These are phyloP conservation scores for Microchrysa polita DNA, from an alignment of 2,888 invertebrate genomes.

Conservation along the genomic window DNA sequence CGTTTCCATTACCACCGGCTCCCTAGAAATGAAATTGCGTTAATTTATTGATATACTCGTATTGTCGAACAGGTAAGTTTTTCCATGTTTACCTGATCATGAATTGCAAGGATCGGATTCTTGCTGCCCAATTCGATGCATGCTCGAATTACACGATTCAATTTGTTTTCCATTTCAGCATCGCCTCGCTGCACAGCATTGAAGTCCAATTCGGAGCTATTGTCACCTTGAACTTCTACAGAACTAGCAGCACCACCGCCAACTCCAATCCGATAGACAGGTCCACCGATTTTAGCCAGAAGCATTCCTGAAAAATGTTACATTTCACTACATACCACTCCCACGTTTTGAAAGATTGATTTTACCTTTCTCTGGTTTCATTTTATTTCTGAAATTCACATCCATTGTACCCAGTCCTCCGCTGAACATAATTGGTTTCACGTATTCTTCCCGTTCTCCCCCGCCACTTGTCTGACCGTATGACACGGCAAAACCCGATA, in stretches of 20 bases:
- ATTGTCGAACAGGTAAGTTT: not conserved
- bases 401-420: slow-evolving; percentile 95
- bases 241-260: slow-evolving; percentile 99
- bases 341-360: slow-evolving; percentile 31
- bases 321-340: not conserved
- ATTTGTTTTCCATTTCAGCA: slow-evolving; percentile 98
- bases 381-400: slow-evolving; percentile 80
- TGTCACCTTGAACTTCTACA: slow-evolving; percentile 91
- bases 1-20: slow-evolving; percentile 98
- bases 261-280: slow-evolving; percentile 96
- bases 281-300: slow-evolving; percentile 95
- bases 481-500: slow-evolving; percentile 90
- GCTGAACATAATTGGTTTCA: slow-evolving; percentile 99
- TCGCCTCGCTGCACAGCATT: slow-evolving; percentile 94
- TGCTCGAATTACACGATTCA: slow-evolving; percentile 91
- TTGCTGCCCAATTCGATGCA: slow-evolving; percentile 83
- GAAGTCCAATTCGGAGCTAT: slow-evolving; percentile 87
- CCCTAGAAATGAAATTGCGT: slow-evolving; percentile 66
- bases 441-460: slow-evolving; percentile 85
- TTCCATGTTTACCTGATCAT: slow-evolving; percentile 76
- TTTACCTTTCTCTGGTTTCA: slow-evolving; percentile 76
- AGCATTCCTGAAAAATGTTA: slow-evolving; percentile 72
- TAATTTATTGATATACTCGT: too few relatives aligned
- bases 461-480: slow-evolving; percentile 80
- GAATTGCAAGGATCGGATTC: slow-evolving; percentile 94